Percentiles rank a stretch among this genome's conserved stretches.
Conservation (phyloP, 2,888 invertebrate genomes). For the Rhodophaea formosa region DNA sequence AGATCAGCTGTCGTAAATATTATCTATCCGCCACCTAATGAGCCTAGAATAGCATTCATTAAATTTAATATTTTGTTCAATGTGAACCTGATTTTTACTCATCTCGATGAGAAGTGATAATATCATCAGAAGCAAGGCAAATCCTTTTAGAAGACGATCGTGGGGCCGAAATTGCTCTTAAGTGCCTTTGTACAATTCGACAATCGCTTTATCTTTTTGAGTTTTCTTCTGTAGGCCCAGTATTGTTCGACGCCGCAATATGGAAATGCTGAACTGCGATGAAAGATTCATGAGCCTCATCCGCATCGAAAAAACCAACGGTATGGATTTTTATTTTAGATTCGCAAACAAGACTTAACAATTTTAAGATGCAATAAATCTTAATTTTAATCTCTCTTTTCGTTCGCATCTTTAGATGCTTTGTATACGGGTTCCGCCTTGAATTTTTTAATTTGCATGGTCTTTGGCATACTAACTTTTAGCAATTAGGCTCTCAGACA, state of each 20-base stretch:
- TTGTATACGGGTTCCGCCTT: too few relatives aligned
- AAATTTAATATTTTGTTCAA: not conserved
- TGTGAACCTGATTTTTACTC: not conserved
- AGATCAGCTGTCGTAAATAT: too few relatives aligned
- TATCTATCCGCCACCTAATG: too few relatives aligned
- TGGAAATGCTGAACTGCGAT: slow-evolving; percentile 14
- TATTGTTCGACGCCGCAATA: slow-evolving; percentile 16
- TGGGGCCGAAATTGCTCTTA: slow-evolving; percentile 10
- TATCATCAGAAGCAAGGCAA: not conserved
- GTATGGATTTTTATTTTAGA: slow-evolving; percentile 11
- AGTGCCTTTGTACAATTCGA: slow-evolving; percentile 18
- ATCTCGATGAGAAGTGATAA: not conserved
- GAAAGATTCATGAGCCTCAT: slow-evolving; percentile 16
- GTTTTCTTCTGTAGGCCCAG: slow-evolving; percentile 2
- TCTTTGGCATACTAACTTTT: too few relatives aligned
- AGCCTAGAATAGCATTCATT: not conserved
- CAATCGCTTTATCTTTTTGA: slow-evolving; percentile 18
- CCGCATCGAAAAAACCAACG: not conserved
- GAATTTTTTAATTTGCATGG: too few relatives aligned
- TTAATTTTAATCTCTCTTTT: too few relatives aligned
- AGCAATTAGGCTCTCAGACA: too few relatives aligned
- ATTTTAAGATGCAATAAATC: not conserved
- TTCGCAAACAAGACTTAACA: slow-evolving; percentile 4
- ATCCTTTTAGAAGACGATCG: slow-evolving; percentile 7
- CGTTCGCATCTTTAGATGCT: too few relatives aligned